Base-by-base conservation (phyloP, 2,113 vertebrate species). In the Odobenus rosmarus region DNA sequence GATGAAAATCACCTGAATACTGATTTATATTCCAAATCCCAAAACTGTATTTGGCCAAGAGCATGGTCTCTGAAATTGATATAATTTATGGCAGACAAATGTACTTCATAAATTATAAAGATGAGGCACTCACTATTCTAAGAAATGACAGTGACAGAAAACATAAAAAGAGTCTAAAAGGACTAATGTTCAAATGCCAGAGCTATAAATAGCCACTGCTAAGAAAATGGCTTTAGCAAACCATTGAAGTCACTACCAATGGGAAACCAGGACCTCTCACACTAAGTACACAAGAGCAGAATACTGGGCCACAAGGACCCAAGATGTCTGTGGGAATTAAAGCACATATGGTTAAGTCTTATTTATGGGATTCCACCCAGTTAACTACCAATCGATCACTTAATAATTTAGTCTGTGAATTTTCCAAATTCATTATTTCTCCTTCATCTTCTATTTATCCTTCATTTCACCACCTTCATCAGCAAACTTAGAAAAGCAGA, bases 61-160 rank as follows among this genome's bases (percentile, higher is more conserved):
- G 19, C 13, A 77, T 18, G 14, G 14, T 39, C 61, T 90, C 55
- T 87, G 31, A 96, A 88, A 81, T 0, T 57, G 39, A 88, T 26
- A 36, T 33, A 69, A 94, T 36, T 84, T 59, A 81, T 4, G 61
- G 74, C 36, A 81, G 33, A 72, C 24, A 82, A 87, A 51, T 10
- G 36, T 88, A 74, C 67, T 53, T 82, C 49, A 51, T 69, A 91
- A 67, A 64, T 77, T 71, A 85, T 19, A 83, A 83, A 51, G 2
- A 55, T 12, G 24, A 80, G 72, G 26, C n/a, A n/a, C 24, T 61
- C 16, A 49, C 26, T 31, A 76, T 24, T 81, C 42, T 36, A 93
- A 87, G 69, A 95, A 87, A 61, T 91, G 31, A 91, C 3, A 64
- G 11, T 49, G 46, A 94, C 36, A 76, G 23, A 51, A 98, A 84